Percentiles rank a stretch among this genome's conserved stretches.
Conservation (phyloP, 1,140 invertebrate species). For the Pseudomyrmex flavicornis region DNA sequence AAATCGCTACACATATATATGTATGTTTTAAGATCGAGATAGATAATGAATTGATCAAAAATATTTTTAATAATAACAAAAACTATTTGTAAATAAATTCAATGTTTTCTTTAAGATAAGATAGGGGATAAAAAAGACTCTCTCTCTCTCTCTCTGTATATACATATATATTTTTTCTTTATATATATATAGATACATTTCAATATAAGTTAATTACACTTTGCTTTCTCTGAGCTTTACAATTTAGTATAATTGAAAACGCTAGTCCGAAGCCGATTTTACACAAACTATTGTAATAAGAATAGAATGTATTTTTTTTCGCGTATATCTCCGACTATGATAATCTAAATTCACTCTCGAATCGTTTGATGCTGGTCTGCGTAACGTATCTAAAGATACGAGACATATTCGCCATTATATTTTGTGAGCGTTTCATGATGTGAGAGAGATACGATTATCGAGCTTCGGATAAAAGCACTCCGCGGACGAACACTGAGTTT, state of each 20-base stretch:
- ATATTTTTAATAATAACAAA: no score
- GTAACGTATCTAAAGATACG: conserved; percentile 10
- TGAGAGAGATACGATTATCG: conserved; percentile 49
- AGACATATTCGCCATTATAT: conserved; percentile 29
- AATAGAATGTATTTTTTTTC: not conserved
- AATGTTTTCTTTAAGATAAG: no score
- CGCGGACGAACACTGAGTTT: conserved; percentile 31
- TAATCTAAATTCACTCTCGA: conserved; percentile 7
- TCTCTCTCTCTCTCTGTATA: no score
- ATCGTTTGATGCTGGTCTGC: conserved; percentile 24
- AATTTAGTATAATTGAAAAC: conserved; percentile 21
- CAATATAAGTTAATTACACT: conserved; percentile 22
- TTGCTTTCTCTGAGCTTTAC: not conserved
- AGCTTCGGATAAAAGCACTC: conserved; percentile 41
- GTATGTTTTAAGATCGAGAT: no score
- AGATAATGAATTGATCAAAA: no score
- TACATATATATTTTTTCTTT: no score
- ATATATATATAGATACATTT: not conserved
- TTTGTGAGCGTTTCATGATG: conserved; percentile 26
- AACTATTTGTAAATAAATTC: no score
- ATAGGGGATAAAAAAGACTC: no score
- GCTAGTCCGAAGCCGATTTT: conserved; percentile 3
- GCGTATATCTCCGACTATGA: not conserved
- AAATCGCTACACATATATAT: no score
- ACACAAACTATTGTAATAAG: not conserved